Conservation (phyloP, 2,888 invertebrate genomes). For the Prenolepis imparis region DNA sequence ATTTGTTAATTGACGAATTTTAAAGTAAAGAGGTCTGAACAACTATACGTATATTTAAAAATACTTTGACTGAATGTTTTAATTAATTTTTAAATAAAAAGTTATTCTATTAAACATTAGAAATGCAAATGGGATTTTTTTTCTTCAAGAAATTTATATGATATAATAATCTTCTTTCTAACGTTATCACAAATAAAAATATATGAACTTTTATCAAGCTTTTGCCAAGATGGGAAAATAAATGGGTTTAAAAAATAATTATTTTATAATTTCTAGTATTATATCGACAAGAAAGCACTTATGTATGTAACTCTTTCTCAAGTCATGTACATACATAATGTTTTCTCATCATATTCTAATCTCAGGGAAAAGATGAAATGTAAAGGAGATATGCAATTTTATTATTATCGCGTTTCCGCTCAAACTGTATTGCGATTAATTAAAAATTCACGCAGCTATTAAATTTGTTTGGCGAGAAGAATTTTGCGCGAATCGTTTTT, state of each 20-base stretch:
- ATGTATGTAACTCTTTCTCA: background rate
- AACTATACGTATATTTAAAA: background rate
- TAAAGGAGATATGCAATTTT: background rate
- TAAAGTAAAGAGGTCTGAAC: background rate
- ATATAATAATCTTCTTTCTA: too few relatives aligned
- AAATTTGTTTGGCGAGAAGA: background rate
- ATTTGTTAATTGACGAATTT: background rate
- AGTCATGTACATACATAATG: background rate
- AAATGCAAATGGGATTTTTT: background rate
- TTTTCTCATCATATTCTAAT: background rate
- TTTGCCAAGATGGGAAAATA: background rate
- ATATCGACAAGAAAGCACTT: background rate
- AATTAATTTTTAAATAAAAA: background rate
- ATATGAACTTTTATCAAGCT: conserved; percentile 28
- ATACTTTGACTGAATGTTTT: background rate
- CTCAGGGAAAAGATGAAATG: too few relatives aligned
- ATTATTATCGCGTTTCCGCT: background rate
- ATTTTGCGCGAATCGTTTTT: background rate
- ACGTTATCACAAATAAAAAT: too few relatives aligned
- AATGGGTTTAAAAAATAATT: background rate
- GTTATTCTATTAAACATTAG: background rate
- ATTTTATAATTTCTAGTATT: background rate
- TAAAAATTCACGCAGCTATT: background rate
- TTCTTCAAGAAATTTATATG: background rate
- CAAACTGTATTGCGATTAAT: background rate